Conservation (phyloP, 2,888 invertebrate genomes). For the Orchesella flavescens region DNA sequence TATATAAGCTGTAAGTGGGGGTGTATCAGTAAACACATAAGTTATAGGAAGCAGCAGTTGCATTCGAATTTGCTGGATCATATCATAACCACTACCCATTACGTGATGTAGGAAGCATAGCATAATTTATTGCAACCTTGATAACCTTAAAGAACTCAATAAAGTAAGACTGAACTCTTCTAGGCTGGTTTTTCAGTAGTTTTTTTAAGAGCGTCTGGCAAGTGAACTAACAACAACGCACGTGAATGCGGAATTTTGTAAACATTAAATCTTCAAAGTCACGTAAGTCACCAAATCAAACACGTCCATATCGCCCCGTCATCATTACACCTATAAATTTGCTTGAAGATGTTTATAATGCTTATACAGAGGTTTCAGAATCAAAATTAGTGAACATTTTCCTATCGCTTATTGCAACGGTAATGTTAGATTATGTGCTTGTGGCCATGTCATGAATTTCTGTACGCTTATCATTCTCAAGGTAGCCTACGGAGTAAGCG, state of each 20-base stretch:
- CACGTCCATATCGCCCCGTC: conserved; percentile 38
- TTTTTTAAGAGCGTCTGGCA: not conserved
- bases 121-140: conserved; percentile 61
- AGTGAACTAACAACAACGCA: not conserved
- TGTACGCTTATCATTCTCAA: conserved; percentile 45
- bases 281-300: conserved; percentile 54
- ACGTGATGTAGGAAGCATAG: conserved; percentile 36
- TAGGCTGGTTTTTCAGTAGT: not conserved
- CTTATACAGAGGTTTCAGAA: not conserved
- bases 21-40: conserved; percentile 37
- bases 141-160: conserved; percentile 62
- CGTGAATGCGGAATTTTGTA: not conserved
- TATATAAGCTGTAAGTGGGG: not conserved
- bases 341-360: not conserved
- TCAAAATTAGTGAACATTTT: no score
- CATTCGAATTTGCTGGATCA: not conserved
- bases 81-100: not conserved
- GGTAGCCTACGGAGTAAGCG: conserved; percentile 33
- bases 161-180: conserved; percentile 40
- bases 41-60: conserved; percentile 30
- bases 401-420: not conserved
- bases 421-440: not conserved
- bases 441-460: conserved; percentile 23
- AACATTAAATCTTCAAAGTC: conserved; percentile 17
- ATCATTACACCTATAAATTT: not conserved